phyloP scores from a whole-genome alignment of 2,797 vertebrate genomes.

The Cygnus olor region DNA sequence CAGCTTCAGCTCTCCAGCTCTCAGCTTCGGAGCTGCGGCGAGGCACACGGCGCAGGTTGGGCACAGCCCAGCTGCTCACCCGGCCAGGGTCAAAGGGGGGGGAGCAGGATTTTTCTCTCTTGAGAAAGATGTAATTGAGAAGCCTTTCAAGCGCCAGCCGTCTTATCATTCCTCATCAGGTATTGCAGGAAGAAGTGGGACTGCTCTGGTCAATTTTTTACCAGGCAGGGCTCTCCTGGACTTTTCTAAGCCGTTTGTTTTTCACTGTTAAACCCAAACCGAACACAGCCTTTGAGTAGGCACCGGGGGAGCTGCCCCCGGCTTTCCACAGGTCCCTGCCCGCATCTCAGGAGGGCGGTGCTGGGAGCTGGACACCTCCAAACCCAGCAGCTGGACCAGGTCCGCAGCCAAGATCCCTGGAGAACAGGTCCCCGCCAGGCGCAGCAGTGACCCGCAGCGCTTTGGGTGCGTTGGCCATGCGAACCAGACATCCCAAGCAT shows the following conservation, averaged over 20 bases:
- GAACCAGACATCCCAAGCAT: not conserved
- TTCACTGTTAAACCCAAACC: not conserved
- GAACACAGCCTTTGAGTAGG: rapidly evolving
- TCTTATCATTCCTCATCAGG: not conserved
- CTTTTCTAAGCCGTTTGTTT: not conserved
- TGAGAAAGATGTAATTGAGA: not conserved
- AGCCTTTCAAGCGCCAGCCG: not conserved
- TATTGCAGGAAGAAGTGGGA: not conserved
- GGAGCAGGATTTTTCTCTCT: not conserved
- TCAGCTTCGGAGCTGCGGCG: no score
- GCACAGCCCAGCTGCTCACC: not conserved
- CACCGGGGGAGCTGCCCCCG: not conserved
- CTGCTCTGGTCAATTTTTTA: not conserved
- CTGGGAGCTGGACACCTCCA: not conserved
- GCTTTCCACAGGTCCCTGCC: not conserved
- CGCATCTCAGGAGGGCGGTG: not conserved
- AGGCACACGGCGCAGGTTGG: not conserved
- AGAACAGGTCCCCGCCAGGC: not conserved
- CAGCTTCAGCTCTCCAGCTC: not conserved
- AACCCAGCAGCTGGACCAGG: not conserved
- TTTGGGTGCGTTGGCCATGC: no score
- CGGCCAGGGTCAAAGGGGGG: not conserved
- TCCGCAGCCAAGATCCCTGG: not conserved
- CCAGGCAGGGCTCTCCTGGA: not conserved
- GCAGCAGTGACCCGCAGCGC: not conserved